Base-by-base conservation (phyloP, 2,797 vertebrate genomes). In the Borostomias antarcticus region DNA sequence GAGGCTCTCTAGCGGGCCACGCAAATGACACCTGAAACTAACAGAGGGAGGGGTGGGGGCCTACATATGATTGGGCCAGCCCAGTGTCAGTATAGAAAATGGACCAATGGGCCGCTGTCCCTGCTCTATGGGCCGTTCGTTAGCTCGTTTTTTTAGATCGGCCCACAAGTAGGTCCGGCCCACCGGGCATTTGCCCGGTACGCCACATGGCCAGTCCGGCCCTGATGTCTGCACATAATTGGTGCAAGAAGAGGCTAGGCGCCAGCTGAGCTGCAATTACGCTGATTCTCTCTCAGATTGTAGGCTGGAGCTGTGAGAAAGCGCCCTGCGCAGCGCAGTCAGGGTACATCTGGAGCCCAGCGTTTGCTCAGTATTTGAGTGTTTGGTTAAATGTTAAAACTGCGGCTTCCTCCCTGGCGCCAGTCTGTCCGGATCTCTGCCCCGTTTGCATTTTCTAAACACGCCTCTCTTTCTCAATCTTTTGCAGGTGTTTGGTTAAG, bases 371-470 rank as follows among this genome's bases (percentile, higher is more conserved):
- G 91, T 91, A 92, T 94, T 90, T 88, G 94, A 95, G 94, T 95
- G 95, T 97, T 96, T 95, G 95, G 94, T 95, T 95, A 94, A 97
- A 94, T 95, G 94, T 93, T 96, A 93, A 93, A 95, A 95, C 93
- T 95, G 95, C 88, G 96, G 96, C 95, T 98, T 96, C 95, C 94
- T 96, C 93, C 82, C 92, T 93, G 95, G 96, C 95, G 96, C 97
- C 96, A 94, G 95, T 89, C 95, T 95, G 96, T 96, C 95, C 92
- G 93, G 92, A 95, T 94, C 94, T 96, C 93, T 94, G 94, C 94
- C 94, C 93, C 91, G 94, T 94, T 94, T 94, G 94, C 92, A 84
- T 91, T 93, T 94, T 95, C 93, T 96, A 94, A 97, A 96, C 94
- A 91, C 85, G 94, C 92, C 66, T 81, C 78, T 95, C 86, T 91